Base-by-base conservation (phyloP, 2,888 invertebrate species). In the Liposcelis brunnea region DNA sequence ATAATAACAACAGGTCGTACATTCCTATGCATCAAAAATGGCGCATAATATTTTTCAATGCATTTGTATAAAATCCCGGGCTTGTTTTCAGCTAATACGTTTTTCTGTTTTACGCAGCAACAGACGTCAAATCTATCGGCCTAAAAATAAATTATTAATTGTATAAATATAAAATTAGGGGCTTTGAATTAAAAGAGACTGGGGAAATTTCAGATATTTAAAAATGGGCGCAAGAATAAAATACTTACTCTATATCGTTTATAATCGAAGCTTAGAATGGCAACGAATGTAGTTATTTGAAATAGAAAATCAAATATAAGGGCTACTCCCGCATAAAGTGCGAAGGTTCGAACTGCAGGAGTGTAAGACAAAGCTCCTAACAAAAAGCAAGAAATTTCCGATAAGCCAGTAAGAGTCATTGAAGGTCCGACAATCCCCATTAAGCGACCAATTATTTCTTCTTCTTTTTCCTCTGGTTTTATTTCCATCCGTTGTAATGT, bases 261-360 rank as follows among this genome's bases (percentile, higher is more conserved):
- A 1, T 85, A 83, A 61, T 98, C 97, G 49, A 75, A 63, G 2
- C 91, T 75, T 51, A 98, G 70, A 42, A 98, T 70, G 53, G 89
- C 83, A 45, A 97, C 80, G 63, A 98, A 98, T 63, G 91, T 89
- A 1, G 97, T 93, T 56, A 97, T 83, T 67, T 95, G 94, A 48
- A 98, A 74, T 48, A 97, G 56, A 65, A 98, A 95, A 68, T 97
- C 93, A 45, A 98, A 75, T 2, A 97, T 67, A 42, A 99, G 71
- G 11, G 98, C 97, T 67, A 90, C 79, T 47, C 87, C 95, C 2
- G 98, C 97, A 63, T 97, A 98, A 26, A 97, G 68, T 14, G 95
- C 94, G 68, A 98, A 99, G 1, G 93, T 89, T 54, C 77, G 75
- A 36, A 99, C 97, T 0, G 98, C 98, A 12, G 98, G 98, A 94